A percentile compares a stretch with the other conserved stretches of the same genome.
phyloP scores from a whole-genome alignment of 2,797 vertebrate genomes.

The Arctocebus calabarensis region DNA sequence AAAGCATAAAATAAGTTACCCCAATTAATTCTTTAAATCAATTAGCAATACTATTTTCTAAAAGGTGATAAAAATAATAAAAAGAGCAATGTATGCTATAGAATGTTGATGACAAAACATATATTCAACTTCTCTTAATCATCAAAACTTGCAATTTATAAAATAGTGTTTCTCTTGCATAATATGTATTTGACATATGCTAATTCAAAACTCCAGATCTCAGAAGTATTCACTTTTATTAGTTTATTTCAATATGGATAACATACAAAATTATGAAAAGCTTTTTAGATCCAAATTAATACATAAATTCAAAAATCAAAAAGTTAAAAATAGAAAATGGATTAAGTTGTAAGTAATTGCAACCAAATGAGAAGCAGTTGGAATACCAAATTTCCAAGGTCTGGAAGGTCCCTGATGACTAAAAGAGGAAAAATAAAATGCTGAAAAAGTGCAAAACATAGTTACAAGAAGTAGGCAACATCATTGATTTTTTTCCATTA shows the following conservation, averaged over 20 bases:
- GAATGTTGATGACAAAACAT: background rate
- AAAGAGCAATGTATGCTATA: background rate
- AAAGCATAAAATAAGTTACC: background rate
- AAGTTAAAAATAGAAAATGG: background rate
- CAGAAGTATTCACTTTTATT: background rate
- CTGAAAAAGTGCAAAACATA: background rate
- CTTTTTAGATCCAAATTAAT: background rate
- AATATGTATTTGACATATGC: background rate
- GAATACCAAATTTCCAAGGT: background rate
- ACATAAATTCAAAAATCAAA: background rate
- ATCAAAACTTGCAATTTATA: background rate
- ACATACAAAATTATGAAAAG: background rate
- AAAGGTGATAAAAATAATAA: background rate
- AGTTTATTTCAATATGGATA: background rate
- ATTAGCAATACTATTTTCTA: background rate
- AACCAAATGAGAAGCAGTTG: background rate
- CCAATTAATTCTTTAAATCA: background rate
- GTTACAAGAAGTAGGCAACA: background rate
- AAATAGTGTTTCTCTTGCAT: background rate
- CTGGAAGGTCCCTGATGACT: background rate
- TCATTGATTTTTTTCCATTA: constrained; percentile 36
- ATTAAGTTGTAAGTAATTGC: background rate
- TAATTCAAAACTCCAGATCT: background rate
- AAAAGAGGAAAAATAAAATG: constrained; percentile 15
- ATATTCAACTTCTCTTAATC: background rate